Evolutionary conservation across 2,797 vertebrate species (phyloP), one percentile per base, ranked within the genome.

Genomic region (Lacerta viridis): DNA sequence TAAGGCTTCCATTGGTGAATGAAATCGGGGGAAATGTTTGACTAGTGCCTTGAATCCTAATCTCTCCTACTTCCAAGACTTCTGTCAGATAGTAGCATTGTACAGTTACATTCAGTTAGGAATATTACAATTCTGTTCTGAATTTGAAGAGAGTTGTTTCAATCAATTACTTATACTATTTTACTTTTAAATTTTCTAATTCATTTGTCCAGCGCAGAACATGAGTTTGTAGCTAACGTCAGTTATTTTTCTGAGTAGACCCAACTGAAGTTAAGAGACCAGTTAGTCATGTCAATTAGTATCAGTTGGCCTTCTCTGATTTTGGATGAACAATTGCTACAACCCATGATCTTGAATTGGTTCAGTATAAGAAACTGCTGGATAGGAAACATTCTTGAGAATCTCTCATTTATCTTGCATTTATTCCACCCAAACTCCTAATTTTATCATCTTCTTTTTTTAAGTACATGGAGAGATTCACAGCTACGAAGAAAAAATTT

Each of bases 381-480:
- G 20, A 71, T 59, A 39, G 41, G 36, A 59, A 84, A 88, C 7
- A 29, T 27, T 15, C n/a, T 69, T 23, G 6, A n/a, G 29, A 55
- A 69, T 33, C 80, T 66, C 3, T 27, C 39, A 78, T 68, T 61
- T 68, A 27, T 71, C 6, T 59, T 10, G 1, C 1, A 50, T 46
- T 85, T 41, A 18, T 43, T 36, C 5, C 43, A 64, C 36, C 41
- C 71, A 46, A 84, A 69, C 20, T 36, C 29, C 17, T 75, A 59
- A 77, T 5, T 89, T 75, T 68, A 25, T 72, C 90, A 89, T 85
- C 84, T 91, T 90, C 23, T 89, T 59, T 61, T 92, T 94, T 96
- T 83, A 93, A 99, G 98, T 99, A 99, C 95, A 99, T 99, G 99
- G 99, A 99, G 90, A 98, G 99, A 76, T 99, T 99, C 96, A 99